These are phyloP conservation scores for Drosophila mojavensis DNA, from an alignment of 1,140 invertebrate species.

Conservation along the genomic window DNA sequence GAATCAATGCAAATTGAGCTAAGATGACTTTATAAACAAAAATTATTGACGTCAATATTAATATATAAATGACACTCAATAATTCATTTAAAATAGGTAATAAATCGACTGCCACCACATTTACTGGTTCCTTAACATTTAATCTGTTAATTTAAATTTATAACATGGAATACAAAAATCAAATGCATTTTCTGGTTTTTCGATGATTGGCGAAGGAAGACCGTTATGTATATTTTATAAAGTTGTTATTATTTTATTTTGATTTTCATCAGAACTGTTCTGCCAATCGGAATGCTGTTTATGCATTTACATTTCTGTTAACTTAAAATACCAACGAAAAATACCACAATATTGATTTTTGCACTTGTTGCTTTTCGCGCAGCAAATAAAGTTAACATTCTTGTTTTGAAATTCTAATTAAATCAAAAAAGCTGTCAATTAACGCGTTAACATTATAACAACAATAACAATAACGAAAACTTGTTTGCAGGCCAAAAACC, in stretches of 20 bases:
- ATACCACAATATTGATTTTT: conserved; percentile 43
- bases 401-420: conserved; percentile 37
- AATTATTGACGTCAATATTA: not conserved
- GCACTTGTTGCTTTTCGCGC: conserved; percentile 41
- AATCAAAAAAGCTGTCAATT: conserved; percentile 31
- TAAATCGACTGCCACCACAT: conserved; percentile 1
- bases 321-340: conserved; percentile 20
- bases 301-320: conserved; percentile 13
- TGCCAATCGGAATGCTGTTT: not conserved
- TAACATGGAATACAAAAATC: not conserved
- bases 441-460: conserved; percentile 16
- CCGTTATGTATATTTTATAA: not conserved
- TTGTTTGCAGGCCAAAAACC: conserved; percentile 35
- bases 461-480: conserved; percentile 13
- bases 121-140: not conserved
- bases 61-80: too few relatives aligned
- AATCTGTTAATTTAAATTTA: not conserved
- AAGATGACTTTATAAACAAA: too few relatives aligned
- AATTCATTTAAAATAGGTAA: not conserved
- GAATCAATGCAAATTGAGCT: too few relatives aligned
- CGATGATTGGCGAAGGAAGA: too few relatives aligned
- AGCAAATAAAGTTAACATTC: conserved; percentile 10
- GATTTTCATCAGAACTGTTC: not conserved
- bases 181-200: too few relatives aligned
- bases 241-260: not conserved